Evolutionary conservation across 2,797 vertebrate species (phyloP).

Genomic region (Nannoperca australis): DNA sequence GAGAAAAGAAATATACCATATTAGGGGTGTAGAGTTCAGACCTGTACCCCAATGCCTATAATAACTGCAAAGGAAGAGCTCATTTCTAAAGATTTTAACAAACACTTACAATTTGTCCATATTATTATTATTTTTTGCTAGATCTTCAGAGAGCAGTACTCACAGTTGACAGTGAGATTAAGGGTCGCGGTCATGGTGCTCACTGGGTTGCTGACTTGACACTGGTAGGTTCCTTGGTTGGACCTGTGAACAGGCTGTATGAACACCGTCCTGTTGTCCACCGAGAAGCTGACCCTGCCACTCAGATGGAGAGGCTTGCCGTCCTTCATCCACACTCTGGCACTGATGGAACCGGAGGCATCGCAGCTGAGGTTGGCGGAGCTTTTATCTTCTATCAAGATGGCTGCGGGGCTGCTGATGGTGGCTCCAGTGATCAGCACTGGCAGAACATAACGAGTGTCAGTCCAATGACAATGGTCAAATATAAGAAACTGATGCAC

Average conservation of each 20-base stretch:
- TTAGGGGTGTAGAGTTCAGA: neutral
- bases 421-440: conserved; percentile 59
- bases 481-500: neutral
- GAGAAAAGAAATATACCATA: neutral
- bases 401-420: conserved; percentile 59
- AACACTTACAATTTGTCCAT: neutral
- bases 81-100: neutral
- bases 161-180: conserved; percentile 79
- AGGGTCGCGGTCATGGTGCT: conserved; percentile 57
- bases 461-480: neutral
- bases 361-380: conserved; percentile 77
- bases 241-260: conserved; percentile 66
- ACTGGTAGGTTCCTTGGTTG: conserved; percentile 70
- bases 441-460: conserved; percentile 25
- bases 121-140: neutral
- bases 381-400: conserved; percentile 72
- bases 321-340: conserved; percentile 73
- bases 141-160: conserved; percentile 30
- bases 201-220: conserved; percentile 78
- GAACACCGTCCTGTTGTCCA: conserved; percentile 59
- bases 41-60: neutral
- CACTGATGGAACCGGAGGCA: conserved; percentile 66
- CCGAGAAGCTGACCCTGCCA: conserved; percentile 61
- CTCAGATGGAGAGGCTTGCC: conserved; percentile 45
- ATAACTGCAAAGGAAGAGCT: neutral